Base-by-base conservation (phyloP, 2,797 vertebrate species). In the Trachurus trachurus region DNA sequence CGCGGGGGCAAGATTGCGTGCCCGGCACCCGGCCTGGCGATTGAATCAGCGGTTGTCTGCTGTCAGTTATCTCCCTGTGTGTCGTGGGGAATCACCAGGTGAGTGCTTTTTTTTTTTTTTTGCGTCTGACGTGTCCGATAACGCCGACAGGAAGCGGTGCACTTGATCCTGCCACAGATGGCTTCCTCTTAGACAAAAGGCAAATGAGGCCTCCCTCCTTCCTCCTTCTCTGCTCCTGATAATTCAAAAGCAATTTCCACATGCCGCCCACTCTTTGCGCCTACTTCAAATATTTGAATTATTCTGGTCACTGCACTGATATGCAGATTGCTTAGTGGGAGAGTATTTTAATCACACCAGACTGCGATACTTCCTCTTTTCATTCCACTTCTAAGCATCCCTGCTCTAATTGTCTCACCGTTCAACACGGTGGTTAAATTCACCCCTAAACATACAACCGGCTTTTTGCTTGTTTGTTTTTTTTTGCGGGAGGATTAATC, bases 11-110 rank as follows among this genome's bases (percentile, higher is more conserved):
- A 80, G 85, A 91, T 84, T 88, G 80, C 62, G 40, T 50, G 74
- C 56, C 84, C 88, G 84, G 83, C 82, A 79, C 26, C 26, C 26
- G 26, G 26, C 26, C 26, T 26, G 26, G 40, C 64, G 86, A 92
- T 85, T 85, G 87, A 88, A 92, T 93, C 90, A 76, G 87, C 31
- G 13, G 76, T 58, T 77, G 89, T 85, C 84, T 86, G 87, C 83
- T 92, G 89, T 89, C 83, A 81, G 83, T 93, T 93, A 93, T 94
- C 91, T 84, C 76, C 71, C 52, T 3, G 56, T 73, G 76, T 86
- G 87, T 85, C 26, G 26, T 82, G 66, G 57, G 80, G 79, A 88
- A 86, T 72, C 74, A 65, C 76, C 85, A 89, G 88, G 89, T 90
- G 71, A 78, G 31, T 34, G 4, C 31, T 34, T 31, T 31, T 31